Percentiles rank a stretch among this genome's conserved stretches.
phyloP scores from a whole-genome alignment of 2,888 invertebrate genomes.

The Synergus gifuensis region DNA sequence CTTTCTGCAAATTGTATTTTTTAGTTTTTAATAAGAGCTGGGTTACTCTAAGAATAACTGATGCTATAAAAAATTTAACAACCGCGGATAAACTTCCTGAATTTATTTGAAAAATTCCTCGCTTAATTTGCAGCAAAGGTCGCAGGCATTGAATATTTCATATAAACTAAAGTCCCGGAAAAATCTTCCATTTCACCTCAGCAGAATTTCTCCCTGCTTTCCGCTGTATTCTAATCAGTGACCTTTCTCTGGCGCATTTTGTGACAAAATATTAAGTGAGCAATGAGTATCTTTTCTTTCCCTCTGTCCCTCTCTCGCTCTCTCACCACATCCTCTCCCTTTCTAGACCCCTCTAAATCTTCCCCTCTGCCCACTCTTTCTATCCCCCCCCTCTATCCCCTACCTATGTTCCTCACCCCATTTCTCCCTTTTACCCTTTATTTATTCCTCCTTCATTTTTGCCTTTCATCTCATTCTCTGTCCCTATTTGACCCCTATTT shows the following conservation, averaged over 20 bases:
- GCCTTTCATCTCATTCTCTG: too few species aligned
- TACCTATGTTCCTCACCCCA: too few species aligned
- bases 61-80: too few species aligned
- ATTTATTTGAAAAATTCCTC: background rate
- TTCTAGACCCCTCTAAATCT: too few species aligned
- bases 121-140: background rate
- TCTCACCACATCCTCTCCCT: background rate
- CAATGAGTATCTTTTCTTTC: background rate
- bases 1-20: too few species aligned
- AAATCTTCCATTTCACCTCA: background rate
- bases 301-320: background rate
- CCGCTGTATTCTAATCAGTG: background rate
- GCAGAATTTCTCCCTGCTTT: background rate
- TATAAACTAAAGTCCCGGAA: background rate
- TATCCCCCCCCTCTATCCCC: too few species aligned
- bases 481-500: too few species aligned
- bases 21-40: too few species aligned
- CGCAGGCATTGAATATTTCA: background rate
- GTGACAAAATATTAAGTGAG: background rate
- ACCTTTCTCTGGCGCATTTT: background rate
- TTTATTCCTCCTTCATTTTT: too few species aligned
- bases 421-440: too few species aligned
- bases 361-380: too few species aligned
- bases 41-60: too few species aligned
- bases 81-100: background rate